phyloP scores from a whole-genome alignment of 2,888 invertebrate species.

The Chironomus tentans region DNA sequence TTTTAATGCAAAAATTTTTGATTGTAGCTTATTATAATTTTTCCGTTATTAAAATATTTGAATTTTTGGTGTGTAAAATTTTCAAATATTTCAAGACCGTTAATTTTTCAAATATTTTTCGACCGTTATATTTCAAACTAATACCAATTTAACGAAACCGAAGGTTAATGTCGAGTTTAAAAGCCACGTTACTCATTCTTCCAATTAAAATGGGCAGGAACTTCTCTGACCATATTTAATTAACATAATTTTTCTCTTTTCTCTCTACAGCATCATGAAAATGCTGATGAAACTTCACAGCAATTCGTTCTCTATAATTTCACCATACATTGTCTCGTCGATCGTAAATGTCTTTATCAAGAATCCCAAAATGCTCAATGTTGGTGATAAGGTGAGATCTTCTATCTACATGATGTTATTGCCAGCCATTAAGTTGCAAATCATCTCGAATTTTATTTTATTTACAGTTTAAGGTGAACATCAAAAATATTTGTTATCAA shows the following conservation, averaged over 20 bases:
- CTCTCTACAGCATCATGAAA: constrained; percentile 17
- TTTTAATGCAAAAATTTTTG: too few species aligned
- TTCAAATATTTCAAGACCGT: too few species aligned
- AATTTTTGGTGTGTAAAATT: too few species aligned
- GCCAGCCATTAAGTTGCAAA: not conserved
- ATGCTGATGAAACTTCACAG: constrained; percentile 7
- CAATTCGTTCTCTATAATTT: not conserved
- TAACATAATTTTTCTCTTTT: not conserved
- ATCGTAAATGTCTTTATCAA: constrained; percentile 10
- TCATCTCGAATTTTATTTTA: not conserved
- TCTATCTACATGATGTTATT: not conserved
- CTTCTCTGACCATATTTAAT: not conserved
- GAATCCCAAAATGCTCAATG: constrained; percentile 17
- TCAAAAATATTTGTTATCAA: constrained; percentile 23
- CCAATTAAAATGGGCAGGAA: too few species aligned
- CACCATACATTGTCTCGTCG: constrained; percentile 12
- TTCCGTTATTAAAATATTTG: too few species aligned
- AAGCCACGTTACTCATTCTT: too few species aligned
- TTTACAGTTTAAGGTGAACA: constrained; percentile 19
- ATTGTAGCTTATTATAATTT: too few species aligned
- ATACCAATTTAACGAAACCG: too few species aligned
- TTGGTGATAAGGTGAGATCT: constrained; percentile 11
- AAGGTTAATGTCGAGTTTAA: too few species aligned
- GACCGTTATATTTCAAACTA: too few species aligned
- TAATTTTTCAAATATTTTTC: too few species aligned